These are phyloP conservation scores for Mystacides longicornis DNA, from an alignment of 2,888 invertebrate species.

Conservation along the genomic window DNA sequence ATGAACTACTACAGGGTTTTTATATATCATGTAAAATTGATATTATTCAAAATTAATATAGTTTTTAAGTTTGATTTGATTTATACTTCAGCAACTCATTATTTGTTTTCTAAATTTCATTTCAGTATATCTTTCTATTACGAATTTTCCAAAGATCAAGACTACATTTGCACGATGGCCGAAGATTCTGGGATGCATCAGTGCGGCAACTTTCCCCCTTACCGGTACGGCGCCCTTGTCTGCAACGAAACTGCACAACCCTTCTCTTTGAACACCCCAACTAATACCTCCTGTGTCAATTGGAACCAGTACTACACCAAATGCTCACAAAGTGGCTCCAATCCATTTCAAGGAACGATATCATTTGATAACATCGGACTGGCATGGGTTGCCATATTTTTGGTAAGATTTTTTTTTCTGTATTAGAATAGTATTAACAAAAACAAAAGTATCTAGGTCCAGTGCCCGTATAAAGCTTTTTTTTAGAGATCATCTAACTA, in stretches of 20 bases:
- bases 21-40: no score
- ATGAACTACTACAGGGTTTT: no score
- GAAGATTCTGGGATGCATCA: conserved; percentile 93
- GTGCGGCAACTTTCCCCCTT: conserved; percentile 78
- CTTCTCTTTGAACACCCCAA: conserved; percentile 53
- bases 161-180: conserved; percentile 93
- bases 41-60: no score
- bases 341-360: conserved; percentile 98
- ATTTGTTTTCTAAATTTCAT: no score
- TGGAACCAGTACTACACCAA: conserved; percentile 98
- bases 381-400: conserved; percentile 99
- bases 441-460: no score
- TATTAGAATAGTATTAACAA: no score
- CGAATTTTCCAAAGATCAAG: conserved; percentile 81
- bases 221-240: conserved; percentile 60
- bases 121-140: conserved; percentile 72
- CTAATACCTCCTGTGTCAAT: conserved; percentile 82
- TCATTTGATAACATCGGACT: conserved; percentile 99
- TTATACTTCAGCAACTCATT: no score
- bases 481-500: no score
- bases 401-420: no score
- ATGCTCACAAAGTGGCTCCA: conserved; percentile 86
- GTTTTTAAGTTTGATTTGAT: no score
- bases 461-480: no score
- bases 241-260: conserved; percentile 71